These are phyloP conservation scores for Diacarnus erythraeanus DNA, from an alignment of 37 sponge, comb jelly and placozoan species.

Conservation along the genomic window DNA sequence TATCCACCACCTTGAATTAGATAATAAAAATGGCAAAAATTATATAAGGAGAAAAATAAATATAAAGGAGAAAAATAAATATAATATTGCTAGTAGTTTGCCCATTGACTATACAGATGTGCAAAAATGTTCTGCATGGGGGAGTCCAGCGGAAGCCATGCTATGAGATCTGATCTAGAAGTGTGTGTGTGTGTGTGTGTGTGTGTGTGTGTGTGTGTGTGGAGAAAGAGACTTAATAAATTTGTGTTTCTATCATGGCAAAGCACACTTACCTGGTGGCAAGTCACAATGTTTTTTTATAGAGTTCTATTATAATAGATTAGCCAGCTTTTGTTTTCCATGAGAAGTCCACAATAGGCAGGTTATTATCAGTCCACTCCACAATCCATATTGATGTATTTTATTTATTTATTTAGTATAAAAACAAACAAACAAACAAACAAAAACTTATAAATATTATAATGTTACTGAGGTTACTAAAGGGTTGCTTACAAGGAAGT, in stretches of 20 bases:
- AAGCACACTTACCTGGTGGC: constrained; percentile 15
- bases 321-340: not conserved
- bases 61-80: not conserved
- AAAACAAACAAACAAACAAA: no score
- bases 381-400: no score
- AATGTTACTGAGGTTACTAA: constrained; percentile 28
- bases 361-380: no score
- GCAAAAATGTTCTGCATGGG: constrained; percentile 96
- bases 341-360: no score
- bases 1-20: no score
- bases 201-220: no score
- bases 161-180: constrained; percentile 77
- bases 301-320: constrained; percentile 22
- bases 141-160: constrained; percentile 68
- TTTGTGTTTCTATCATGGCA: no score
- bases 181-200: no score
- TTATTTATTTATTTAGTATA: no score
- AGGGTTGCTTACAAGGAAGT: constrained; percentile 77
- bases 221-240: no score
- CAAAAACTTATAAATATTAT: no score
- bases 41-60: not conserved
- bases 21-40: not conserved
- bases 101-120: constrained; percentile 72
- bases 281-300: constrained; percentile 3
- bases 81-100: constrained; percentile 8